Base-by-base conservation (phyloP, 2,888 invertebrate species). In the Gordius sp. region DNA sequence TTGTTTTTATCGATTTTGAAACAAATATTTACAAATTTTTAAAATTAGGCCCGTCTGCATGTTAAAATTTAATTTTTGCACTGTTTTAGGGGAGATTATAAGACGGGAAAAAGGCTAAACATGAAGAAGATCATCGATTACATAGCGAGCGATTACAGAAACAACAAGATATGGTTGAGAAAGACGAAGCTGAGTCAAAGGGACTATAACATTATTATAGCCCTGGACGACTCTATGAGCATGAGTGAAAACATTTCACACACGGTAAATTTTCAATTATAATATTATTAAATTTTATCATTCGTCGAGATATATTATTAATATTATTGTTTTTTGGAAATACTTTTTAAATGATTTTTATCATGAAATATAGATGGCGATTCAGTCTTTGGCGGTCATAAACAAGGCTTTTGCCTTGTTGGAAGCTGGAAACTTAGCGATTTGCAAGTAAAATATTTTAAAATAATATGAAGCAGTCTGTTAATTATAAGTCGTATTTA, bases 41-140 rank as follows among this genome's bases (percentile, higher is more conserved):
- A 8, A 33, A 33, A n/a, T 33, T 33, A 13, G 8, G 8, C n/a
- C 39, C 39, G 8, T 33, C n/a, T 33, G 8, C n/a, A 33, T 33
- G 8, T n/a, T n/a, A 47, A n/a, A n/a, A 18, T 47, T 27, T 33
- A 23, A 18, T 60, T 56, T 41, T 61, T 61, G n/a, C n/a, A n/a
- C n/a, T n/a, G n/a, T n/a, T n/a, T 18, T 62, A 72, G 71, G 71
- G 97, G 97, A 23, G 97, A 99, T 70, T 97, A 83, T 69, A 76
- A 89, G 57, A 91, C 87, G 0, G 97, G 97, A 0, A 81, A 86
- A 60, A 77, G 97, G 2, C 81, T 99, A 57, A 99, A 97, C 71
- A 97, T 99, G 93, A 77, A 91, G 53, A 84, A 82, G 65, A 82
- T 99, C 58, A 89, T 97, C 66, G 85, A 93, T 0, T 99, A 97